Evolutionary conservation across 2,888 invertebrate species (phyloP), one percentile per base, ranked within the genome.

Genomic region (Oligia fasciuncula): DNA sequence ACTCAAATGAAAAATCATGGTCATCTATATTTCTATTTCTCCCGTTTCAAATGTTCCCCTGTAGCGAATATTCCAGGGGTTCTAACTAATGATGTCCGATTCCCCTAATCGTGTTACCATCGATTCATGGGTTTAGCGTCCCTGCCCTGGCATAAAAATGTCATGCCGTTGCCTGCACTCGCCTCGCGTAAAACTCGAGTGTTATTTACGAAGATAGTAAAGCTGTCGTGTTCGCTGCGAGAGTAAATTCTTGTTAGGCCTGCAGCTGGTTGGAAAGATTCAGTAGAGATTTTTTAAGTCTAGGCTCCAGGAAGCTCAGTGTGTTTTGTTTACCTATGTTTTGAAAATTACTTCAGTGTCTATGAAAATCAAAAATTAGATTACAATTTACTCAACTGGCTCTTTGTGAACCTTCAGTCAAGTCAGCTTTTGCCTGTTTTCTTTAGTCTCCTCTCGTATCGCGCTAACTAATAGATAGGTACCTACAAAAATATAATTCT

Each of bases 41-140:
- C 74, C 60, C 43, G 57, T 78, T 74, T 77, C 65, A 11, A 62
- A 57, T 72, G 68, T 65, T 76, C 76, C 85, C 87, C 78, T 68
- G 57, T 63, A 19, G 63, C n/a, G 23, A 73, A 60, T 60, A 19
- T 46, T 35, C 49, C 43, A 43, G 67, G 81, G 85, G 79, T 71
- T 75, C 69, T 85, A 88, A 88, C 69, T 85, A 88, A 88, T 89
- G 84, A 88, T 85, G 83, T 88, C 89, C 88, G 85, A 81, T 78
- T 84, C 85, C 87, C 88, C 90, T 91, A 90, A 93, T 92, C 90
- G 85, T 83, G 87, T 91, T 91, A 87, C 79, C 89, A 92, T 90
- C 89, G 91, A 92, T 92, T 89, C 79, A 83, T 74, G 76, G 54
- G 68, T 74, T 77, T 83, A 81, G 72, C 73, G 72, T 63, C 88